phyloP scores from a whole-genome alignment of 1,140 invertebrate species.

The Fopius arisanus region DNA sequence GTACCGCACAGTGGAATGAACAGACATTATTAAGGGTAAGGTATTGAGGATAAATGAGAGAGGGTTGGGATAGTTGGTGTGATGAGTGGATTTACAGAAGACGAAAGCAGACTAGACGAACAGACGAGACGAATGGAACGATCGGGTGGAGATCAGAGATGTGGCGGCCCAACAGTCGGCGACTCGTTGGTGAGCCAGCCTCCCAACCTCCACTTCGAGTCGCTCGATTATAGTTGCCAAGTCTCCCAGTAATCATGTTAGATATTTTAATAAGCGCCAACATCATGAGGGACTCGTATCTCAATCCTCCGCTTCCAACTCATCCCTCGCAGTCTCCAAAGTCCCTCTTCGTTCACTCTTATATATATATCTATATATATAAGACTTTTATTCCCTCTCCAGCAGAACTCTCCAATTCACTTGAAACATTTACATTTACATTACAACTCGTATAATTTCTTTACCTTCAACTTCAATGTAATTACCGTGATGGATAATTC shows the following conservation, averaged over 20 bases:
- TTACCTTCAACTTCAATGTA: slow-evolving; percentile 17
- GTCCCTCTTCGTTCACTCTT: slow-evolving; percentile 12
- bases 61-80: background rate
- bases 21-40: slow-evolving; percentile 26
- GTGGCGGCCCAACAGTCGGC: slow-evolving; percentile 15
- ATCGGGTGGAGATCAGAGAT: slow-evolving; percentile 4
- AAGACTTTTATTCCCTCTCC: background rate
- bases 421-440: slow-evolving; percentile 34
- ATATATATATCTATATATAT: background rate
- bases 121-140: background rate
- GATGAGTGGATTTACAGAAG: background rate
- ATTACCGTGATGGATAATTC: background rate
- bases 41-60: slow-evolving; percentile 4
- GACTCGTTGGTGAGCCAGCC: slow-evolving; percentile 36
- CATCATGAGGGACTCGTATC: slow-evolving; percentile 49
- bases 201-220: slow-evolving; percentile 52
- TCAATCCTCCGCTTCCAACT: slow-evolving; percentile 20
- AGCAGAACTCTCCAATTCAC: background rate
- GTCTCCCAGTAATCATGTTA: slow-evolving; percentile 60
- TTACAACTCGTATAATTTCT: slow-evolving; percentile 24
- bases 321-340: slow-evolving; percentile 26
- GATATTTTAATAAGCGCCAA: slow-evolving; percentile 62
- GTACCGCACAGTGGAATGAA: slow-evolving; percentile 22
- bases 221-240: slow-evolving; percentile 59
- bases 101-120: background rate